Base-by-base conservation (phyloP, 2,888 invertebrate genomes). In the Leptura quadrifasciata region DNA sequence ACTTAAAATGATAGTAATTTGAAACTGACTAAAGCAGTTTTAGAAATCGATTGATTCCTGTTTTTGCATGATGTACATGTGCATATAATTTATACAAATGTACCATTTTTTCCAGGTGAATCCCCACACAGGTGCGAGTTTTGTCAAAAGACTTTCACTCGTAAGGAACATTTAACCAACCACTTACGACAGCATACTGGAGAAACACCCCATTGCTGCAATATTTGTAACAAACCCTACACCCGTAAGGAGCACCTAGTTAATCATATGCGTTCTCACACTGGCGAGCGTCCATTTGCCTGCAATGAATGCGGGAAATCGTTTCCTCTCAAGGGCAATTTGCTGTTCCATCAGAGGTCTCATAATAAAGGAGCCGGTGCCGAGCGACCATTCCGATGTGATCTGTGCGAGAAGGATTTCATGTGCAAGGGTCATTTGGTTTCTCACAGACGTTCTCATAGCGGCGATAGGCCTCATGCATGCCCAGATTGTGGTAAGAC, bases 231-330 rank as follows among this genome's bases (percentile, higher is more conserved):
- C 68, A 94, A 94, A 85, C 93, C 94, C 0, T 94, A 94, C 88
- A 93, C 94, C 0, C 91, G 93, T 84, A 95, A 95, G 88, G 94
- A 94, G 84, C 94, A 94, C 84, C 91, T 95, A 57, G 91, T 94
- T 74, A 93, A 94, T 82, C 95, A 95, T 86, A 94, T 95, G 94
- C 91, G 94, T 89, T 94, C 93, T 89, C 93, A 96, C 91, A 92
- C 93, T 82, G 94, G 95, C 64, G 96, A 96, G 87, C 92, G 95
- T 63, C 96, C 96, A 8, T 96, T 94, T 88, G 94, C 94, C 72
- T 96, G 96, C 86, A 94, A 93, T 77, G 95, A 95, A 85, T 96
- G 96, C 87, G 96, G 96, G 85, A 96, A 95, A 88, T 95, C 95
- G 67, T 96, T 96, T 90, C 95, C 95, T 0, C 90, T 96, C 65